phyloP scores from a whole-genome alignment of 2,113 vertebrate species.

The Triplophysa siluroides region DNA sequence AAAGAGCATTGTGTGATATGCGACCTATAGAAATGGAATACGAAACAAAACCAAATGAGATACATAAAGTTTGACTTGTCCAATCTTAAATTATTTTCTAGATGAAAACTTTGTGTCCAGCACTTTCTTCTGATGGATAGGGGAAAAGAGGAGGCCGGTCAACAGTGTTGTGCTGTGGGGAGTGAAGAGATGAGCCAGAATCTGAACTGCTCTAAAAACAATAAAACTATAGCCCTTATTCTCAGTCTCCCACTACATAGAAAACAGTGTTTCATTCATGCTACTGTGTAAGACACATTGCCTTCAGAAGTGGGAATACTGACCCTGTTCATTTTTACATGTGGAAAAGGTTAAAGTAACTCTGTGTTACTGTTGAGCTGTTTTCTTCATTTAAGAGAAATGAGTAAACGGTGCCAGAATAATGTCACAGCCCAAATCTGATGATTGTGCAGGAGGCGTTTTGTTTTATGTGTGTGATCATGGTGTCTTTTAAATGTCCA shows the following conservation, averaged over 20 bases:
- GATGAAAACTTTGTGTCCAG: constrained; percentile 69
- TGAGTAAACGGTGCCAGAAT: not conserved
- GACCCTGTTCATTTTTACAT: constrained; percentile 34
- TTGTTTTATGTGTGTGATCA: constrained; percentile 53
- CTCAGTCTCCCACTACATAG: not conserved
- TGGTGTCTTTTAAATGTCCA: constrained; percentile 22
- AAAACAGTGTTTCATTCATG: constrained; percentile 27
- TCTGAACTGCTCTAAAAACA: constrained; percentile 5
- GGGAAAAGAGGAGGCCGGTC: constrained; percentile 68
- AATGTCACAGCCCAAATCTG: constrained; percentile 9
- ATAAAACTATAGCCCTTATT: constrained; percentile 2
- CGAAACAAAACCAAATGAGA: constrained; percentile 56
- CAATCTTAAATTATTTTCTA: constrained; percentile 60
- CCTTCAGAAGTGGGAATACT: constrained; percentile 36
- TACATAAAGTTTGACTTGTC: constrained; percentile 63
- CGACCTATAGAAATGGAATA: constrained; percentile 42
- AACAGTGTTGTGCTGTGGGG: constrained; percentile 58
- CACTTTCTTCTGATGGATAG: constrained; percentile 63
- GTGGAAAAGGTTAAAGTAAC: constrained; percentile 37
- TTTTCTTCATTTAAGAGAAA: constrained; percentile 29
- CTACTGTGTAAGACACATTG: constrained; percentile 27
- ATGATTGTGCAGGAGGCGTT: constrained; percentile 26
- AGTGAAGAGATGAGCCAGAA: constrained; percentile 56
- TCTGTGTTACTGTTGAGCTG: constrained; percentile 32
- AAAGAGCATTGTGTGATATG: not conserved